These are phyloP conservation scores for Urocitellus parryii DNA, from an alignment of 2,113 vertebrate species.

Conservation along the genomic window DNA sequence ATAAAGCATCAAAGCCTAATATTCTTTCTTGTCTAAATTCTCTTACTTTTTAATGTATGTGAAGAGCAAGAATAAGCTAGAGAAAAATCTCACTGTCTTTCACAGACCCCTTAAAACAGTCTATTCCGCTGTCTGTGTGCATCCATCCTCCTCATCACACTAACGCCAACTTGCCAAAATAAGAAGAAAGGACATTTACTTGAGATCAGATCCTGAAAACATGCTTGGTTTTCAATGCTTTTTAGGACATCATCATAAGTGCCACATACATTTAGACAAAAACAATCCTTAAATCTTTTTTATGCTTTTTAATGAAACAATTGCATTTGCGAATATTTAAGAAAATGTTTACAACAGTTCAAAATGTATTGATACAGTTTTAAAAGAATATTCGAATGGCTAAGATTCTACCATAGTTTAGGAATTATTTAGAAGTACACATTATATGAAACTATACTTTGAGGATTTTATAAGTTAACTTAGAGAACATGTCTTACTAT, in stretches of 20 bases:
- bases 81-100: neutral
- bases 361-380: constrained; percentile 15
- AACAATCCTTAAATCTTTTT: neutral
- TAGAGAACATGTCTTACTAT: constrained; percentile 14
- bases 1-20: constrained; percentile 59
- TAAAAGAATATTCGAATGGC: constrained; percentile 12
- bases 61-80: neutral
- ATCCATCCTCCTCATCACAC: neutral
- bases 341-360: constrained; percentile 4
- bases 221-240: neutral
- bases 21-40: neutral
- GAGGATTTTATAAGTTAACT: neutral
- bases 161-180: neutral
- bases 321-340: constrained; percentile 14
- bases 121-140: neutral
- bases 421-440: constrained; percentile 33
- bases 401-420: neutral
- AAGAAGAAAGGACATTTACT: neutral
- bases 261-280: neutral
- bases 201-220: neutral
- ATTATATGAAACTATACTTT: neutral
- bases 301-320: neutral
- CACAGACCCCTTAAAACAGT: neutral
- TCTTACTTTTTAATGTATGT: neutral
- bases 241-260: neutral